These are phyloP conservation scores for Arctocebus calabarensis DNA, from an alignment of 2,797 vertebrate species.

Conservation along the genomic window DNA sequence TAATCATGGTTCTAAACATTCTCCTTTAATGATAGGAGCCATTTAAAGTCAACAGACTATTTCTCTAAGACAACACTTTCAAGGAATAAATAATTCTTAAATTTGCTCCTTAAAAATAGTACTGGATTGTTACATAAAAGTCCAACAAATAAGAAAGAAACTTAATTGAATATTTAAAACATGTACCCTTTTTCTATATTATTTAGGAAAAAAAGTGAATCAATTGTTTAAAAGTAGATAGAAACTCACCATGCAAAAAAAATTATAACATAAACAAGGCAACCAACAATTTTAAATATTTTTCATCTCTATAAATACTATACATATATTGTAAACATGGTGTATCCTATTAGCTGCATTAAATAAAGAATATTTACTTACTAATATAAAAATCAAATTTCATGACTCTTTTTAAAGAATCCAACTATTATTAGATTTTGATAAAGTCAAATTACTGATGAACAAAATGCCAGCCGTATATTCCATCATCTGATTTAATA, in stretches of 20 bases:
- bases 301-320: neutral
- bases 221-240: neutral
- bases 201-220: slow-evolving; percentile 49
- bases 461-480: neutral
- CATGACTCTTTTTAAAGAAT: neutral
- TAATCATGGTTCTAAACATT: neutral
- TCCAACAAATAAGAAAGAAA: neutral
- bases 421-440: neutral
- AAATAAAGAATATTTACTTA: neutral
- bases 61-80: neutral
- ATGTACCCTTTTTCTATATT: neutral
- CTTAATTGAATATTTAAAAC: neutral
- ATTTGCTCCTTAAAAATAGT: neutral
- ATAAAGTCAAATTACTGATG: neutral
- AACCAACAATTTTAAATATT: slow-evolving; percentile 41
- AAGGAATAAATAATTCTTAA: neutral
- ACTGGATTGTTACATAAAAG: neutral
- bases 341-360: neutral
- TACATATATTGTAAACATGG: neutral
- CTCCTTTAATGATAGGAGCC: neutral
- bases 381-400: slow-evolving; percentile 7
- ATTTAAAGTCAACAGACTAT: neutral
- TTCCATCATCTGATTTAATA: neutral
- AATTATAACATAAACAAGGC: neutral
- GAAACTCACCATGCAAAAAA: neutral